A percentile compares a stretch with the other conserved stretches of the same genome.
phyloP scores from a whole-genome alignment of 2,113 vertebrate genomes.

The Aythya baeri region DNA sequence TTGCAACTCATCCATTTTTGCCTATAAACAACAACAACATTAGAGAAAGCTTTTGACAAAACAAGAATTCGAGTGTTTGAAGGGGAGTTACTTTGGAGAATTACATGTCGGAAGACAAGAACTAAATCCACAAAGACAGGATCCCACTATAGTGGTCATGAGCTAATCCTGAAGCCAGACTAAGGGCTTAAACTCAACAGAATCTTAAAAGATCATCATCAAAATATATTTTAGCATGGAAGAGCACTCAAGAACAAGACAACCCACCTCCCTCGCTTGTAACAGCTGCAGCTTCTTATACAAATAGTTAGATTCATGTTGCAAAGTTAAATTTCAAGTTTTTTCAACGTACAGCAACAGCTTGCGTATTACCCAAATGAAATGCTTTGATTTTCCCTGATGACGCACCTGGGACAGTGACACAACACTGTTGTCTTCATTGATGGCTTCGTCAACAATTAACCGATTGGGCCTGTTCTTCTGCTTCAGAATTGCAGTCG shows the following conservation, averaged over 20 bases:
- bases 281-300: neutral
- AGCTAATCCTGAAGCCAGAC: neutral
- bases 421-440: constrained; percentile 99
- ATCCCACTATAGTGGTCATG: neutral
- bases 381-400: neutral
- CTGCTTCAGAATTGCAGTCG: constrained; percentile 98
- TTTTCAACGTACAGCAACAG: neutral
- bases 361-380: neutral
- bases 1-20: constrained; percentile 98
- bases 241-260: neutral
- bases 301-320: neutral
- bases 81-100: neutral
- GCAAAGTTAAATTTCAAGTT: neutral
- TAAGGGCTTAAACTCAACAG: neutral
- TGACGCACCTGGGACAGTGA: constrained; percentile 93
- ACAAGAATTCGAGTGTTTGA: neutral
- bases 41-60: neutral
- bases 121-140: neutral
- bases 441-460: constrained; percentile 98
- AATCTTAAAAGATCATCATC: neutral
- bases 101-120: accelerated
- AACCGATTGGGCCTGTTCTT: constrained; percentile 97
- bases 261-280: accelerated
- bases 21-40: constrained; percentile 69
- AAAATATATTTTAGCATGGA: neutral